These are phyloP conservation scores for Labeo catla DNA, from an alignment of 2,113 vertebrate genomes.

Conservation along the genomic window DNA sequence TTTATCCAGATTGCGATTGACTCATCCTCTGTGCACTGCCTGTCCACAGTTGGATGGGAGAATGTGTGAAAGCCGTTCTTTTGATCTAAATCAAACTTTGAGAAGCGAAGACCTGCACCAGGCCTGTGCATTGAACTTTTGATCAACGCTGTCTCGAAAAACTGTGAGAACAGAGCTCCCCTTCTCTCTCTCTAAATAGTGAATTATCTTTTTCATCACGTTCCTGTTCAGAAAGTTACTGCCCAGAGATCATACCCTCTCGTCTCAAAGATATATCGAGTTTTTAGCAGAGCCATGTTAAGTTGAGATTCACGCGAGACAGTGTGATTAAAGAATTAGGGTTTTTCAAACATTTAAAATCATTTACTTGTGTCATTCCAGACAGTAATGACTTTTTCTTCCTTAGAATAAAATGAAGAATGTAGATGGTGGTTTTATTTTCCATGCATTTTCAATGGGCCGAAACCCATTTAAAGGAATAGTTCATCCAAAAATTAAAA, in stretches of 20 bases:
- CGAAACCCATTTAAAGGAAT: background rate
- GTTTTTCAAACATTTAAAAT: background rate
- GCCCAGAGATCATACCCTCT: background rate
- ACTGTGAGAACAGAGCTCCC: constrained; percentile 19
- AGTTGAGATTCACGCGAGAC: background rate
- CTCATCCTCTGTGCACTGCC: background rate
- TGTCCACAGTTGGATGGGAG: background rate
- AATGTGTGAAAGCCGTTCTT: constrained; percentile 11
- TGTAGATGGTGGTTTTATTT: background rate
- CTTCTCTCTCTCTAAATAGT: constrained; percentile 17
- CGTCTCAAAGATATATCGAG: constrained; percentile 16
- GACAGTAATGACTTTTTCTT: background rate
- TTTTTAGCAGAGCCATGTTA: background rate
- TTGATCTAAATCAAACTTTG: constrained; percentile 35
- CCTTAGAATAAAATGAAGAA: background rate
- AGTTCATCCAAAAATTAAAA: background rate
- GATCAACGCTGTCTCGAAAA: constrained; percentile 26
- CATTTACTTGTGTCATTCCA: background rate
- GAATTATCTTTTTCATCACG: constrained; percentile 13
- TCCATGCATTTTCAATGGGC: background rate
- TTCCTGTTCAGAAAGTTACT: background rate
- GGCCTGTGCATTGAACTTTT: constrained; percentile 17
- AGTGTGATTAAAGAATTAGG: background rate
- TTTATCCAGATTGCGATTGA: constrained; percentile 5
- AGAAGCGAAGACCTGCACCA: constrained; percentile 7